Conservation (phyloP, 2,113 vertebrate species). For the Gopherus flavomarginatus region DNA sequence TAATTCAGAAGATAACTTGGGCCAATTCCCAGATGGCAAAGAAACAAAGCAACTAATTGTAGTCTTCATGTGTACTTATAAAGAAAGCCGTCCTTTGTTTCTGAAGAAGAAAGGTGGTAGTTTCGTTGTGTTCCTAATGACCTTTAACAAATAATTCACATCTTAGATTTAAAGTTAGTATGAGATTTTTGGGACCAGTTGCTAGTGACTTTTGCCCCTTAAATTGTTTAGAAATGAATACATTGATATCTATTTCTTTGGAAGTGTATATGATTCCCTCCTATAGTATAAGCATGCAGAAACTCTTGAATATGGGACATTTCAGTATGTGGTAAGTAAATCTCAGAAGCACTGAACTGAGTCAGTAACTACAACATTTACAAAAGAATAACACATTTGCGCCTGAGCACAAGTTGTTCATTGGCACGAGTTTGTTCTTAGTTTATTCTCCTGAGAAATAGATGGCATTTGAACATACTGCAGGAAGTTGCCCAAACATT, state of each 20-base stretch:
- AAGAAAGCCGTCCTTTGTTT: rapidly evolving
- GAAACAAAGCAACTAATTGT: neutral
- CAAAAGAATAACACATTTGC: neutral
- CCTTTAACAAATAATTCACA: neutral
- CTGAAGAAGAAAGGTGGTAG: neutral
- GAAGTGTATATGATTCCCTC: neutral
- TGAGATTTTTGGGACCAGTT: neutral
- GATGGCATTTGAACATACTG: neutral
- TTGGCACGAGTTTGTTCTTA: neutral
- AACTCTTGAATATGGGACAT: neutral
- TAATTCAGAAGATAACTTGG: neutral
- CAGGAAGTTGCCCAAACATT: neutral
- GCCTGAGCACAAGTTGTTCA: neutral
- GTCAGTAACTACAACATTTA: constrained; percentile 22
- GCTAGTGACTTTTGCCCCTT: neutral
- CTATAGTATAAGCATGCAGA: constrained; percentile 9
- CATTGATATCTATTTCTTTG: neutral
- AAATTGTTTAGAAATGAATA: neutral
- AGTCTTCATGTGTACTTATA: neutral
- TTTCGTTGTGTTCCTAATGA: neutral
- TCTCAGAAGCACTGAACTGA: neutral
- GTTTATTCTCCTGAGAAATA: constrained; percentile 18
- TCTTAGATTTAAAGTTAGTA: neutral
- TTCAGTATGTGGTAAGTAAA: neutral
- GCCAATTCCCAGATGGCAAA: neutral